phyloP scores from a whole-genome alignment of 2,888 invertebrate genomes.

The Diachrysia chrysitis region DNA sequence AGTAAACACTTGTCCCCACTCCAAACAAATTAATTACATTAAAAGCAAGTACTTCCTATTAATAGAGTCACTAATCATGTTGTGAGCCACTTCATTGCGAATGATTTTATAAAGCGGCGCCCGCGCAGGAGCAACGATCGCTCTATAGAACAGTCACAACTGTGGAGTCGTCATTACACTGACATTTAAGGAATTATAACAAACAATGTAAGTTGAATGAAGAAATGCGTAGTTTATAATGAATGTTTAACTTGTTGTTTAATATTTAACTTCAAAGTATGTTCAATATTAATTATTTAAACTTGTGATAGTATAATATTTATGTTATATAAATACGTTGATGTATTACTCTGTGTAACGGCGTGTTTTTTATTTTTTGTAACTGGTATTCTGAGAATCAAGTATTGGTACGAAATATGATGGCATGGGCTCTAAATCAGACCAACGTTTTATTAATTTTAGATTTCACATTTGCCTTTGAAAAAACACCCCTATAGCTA shows the following conservation, averaged over 20 bases:
- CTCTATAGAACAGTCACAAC: conserved; percentile 44
- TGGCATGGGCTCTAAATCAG: too few species aligned
- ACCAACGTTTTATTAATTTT: too few species aligned
- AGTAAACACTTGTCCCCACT: conserved; percentile 18
- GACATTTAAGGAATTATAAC: conserved; percentile 29
- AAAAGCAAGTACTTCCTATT: conserved; percentile 56
- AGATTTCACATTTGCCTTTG: too few species aligned
- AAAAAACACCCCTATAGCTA: too few species aligned
- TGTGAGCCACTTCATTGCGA: conserved; percentile 57
- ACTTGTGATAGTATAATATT: too few species aligned
- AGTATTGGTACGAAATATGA: too few species aligned
- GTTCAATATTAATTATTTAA: neutral
- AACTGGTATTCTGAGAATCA: too few species aligned
- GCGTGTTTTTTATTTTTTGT: too few species aligned
- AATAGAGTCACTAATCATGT: conserved; percentile 63
- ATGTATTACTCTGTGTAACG: too few species aligned
- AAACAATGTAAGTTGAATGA: conserved; percentile 26
- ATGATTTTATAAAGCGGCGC: conserved; percentile 64
- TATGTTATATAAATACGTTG: too few species aligned
- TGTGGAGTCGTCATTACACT: conserved; percentile 37
- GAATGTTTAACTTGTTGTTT: neutral
- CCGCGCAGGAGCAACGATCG: conserved; percentile 64
- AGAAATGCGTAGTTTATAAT: conserved; percentile 25
- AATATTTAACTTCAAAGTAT: neutral
- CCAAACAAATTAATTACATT: conserved; percentile 39